Percentiles rank a stretch among this genome's conserved stretches.
Conservation (phyloP, 1,140 invertebrate species). For the Trachelipus rathkii region DNA sequence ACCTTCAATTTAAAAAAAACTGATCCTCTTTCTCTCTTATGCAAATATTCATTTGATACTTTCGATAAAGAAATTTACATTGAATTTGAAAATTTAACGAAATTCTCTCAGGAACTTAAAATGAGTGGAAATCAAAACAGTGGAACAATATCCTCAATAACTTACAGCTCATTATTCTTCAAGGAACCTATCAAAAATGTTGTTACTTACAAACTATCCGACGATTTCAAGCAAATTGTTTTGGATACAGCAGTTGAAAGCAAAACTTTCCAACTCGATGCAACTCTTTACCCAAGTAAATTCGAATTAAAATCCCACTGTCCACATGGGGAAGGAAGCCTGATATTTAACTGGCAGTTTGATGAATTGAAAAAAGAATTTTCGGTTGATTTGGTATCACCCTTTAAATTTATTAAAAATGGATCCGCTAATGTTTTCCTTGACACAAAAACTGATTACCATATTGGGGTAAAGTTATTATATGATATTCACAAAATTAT, state of each 20-base stretch:
- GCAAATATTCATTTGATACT: not conserved
- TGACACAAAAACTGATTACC: not conserved
- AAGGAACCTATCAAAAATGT: not conserved
- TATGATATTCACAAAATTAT: constrained; percentile 10
- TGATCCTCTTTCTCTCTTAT: not conserved
- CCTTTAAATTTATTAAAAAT: not conserved
- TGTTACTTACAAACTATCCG: not conserved
- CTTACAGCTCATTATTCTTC: not conserved
- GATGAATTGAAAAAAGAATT: not conserved
- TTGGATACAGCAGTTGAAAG: not conserved
- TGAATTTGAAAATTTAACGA: not conserved
- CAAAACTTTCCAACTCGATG: not conserved
- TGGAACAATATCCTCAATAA: not conserved
- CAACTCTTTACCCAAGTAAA: not conserved
- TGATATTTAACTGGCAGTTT: not conserved
- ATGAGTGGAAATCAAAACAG: not conserved
- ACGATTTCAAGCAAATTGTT: not conserved
- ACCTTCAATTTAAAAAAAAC: not conserved
- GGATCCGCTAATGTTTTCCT: not conserved
- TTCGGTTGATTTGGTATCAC: not conserved
- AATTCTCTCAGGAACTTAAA: not conserved
- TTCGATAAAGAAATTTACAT: not conserved
- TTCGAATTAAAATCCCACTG: not conserved
- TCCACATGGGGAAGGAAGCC: not conserved
- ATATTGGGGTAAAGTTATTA: not conserved